Base-by-base conservation (phyloP, 2,113 vertebrate species). In the Chrysochloris asiatica region DNA sequence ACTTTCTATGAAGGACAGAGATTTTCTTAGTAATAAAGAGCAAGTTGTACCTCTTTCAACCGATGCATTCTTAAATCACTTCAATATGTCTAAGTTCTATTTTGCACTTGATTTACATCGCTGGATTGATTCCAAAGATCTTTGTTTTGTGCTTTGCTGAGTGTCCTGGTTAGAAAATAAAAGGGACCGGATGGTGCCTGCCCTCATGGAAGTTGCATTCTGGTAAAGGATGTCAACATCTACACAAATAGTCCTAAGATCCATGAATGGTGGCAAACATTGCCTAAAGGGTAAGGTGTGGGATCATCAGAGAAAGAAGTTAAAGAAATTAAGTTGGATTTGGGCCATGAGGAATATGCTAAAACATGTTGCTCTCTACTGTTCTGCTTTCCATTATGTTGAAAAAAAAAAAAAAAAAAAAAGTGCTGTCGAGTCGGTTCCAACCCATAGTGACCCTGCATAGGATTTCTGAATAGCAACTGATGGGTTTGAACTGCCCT, bases 181-280 rank as follows among this genome's bases (percentile, higher is more conserved):
- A 13, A 30, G 28, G 16, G 65, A 38, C 3, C 0, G 1, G 48
- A 8, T 50, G 9, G 8, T 50, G 4, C 6, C 2, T 6, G n/a
- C n/a, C 38, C 8, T 75, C 8, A 10, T 0, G 4, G 22, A 78
- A 48, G 3, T 67, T 54, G 36, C 1, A 9, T 41, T 38, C 19
- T 22, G 26, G 33, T 26, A 28, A 0, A 56, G 5, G n/a, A 67
- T 28, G 28, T 1, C 43, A 43, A 17, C n/a, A 22, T 54, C 13
- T 11, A 2, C 6, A n/a, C n/a, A n/a, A n/a, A n/a, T n/a, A n/a
- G n/a, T n/a, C n/a, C n/a, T n/a, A n/a, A n/a, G n/a, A n/a, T n/a
- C n/a, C n/a, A n/a, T n/a, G n/a, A n/a, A n/a, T n/a, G n/a, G n/a
- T n/a, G n/a, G n/a, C n/a, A n/a, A n/a, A n/a, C n/a, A n/a, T 4